Conservation (phyloP, 2,888 invertebrate species). For the Sinelater perroti region DNA sequence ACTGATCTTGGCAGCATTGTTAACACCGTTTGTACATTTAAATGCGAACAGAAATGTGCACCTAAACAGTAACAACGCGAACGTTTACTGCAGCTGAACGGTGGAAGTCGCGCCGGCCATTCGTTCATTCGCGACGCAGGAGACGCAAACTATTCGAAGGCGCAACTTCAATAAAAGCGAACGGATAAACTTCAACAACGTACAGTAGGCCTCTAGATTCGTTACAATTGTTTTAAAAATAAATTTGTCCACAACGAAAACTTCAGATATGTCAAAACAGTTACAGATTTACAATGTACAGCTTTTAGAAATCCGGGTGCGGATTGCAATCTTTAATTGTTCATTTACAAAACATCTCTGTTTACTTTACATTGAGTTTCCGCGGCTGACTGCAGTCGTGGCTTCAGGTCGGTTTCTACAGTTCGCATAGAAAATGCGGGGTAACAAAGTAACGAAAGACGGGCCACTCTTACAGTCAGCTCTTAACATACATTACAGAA, state of each 20-base stretch:
- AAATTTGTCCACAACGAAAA: conserved; percentile 18
- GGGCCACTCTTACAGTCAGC: conserved; percentile 13
- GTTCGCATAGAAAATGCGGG: too few relatives aligned
- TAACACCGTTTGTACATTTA: conserved; percentile 26
- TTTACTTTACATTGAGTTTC: too few relatives aligned
- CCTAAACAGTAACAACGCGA: not conserved
- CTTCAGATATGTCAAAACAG: conserved; percentile 30
- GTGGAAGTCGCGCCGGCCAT: too few relatives aligned
- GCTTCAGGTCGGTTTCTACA: too few relatives aligned
- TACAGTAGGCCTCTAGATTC: conserved; percentile 32
- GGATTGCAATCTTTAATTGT: conserved; percentile 15
- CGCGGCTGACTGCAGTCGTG: too few relatives aligned
- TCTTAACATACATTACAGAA: conserved; percentile 28
- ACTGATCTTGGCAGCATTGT: conserved; percentile 31
- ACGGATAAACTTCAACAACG: conserved; percentile 17
- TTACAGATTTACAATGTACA: conserved; percentile 20
- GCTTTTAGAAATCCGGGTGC: conserved; percentile 5
- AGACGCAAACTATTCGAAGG: not conserved
- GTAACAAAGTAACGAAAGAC: too few relatives aligned
- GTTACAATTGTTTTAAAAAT: conserved; percentile 27
- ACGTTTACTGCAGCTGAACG: too few relatives aligned
- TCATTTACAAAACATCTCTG: too few relatives aligned
- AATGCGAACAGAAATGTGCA: conserved; percentile 10
- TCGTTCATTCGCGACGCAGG: too few relatives aligned
- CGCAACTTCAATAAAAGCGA: conserved; percentile 10